Evolutionary conservation across 2,113 vertebrate genomes (phyloP).

Genomic region (Arizona elegans): DNA sequence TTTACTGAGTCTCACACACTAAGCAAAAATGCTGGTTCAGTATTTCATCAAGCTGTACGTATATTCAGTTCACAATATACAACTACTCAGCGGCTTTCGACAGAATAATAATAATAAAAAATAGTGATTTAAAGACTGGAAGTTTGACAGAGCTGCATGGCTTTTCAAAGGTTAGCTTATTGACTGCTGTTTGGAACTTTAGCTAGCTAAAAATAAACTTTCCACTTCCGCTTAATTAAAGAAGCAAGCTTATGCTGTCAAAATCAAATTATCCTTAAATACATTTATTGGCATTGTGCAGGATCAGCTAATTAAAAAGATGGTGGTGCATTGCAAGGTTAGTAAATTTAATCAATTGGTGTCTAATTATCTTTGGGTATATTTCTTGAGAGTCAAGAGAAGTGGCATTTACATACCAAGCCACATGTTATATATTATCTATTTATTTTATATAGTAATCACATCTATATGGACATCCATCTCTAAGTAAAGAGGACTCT

Average conservation of each 20-base stretch:
- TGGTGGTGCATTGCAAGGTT: slow-evolving; percentile 19
- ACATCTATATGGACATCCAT: neutral
- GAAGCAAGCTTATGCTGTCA: neutral
- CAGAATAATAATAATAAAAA: neutral
- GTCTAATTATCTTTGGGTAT: slow-evolving; percentile 18
- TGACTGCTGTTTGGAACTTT: neutral
- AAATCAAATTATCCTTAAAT: slow-evolving; percentile 30
- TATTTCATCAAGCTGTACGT: neutral
- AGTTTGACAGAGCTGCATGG: neutral
- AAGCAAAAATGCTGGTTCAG: neutral
- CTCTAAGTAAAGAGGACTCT: neutral
- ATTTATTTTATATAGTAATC: neutral
- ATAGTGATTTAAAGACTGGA: neutral
- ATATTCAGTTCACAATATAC: neutral
- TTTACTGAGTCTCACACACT: neutral
- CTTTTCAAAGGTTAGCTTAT: neutral
- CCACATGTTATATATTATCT: neutral
- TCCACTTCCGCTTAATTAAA: slow-evolving; percentile 15
- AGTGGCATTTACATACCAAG: neutral
- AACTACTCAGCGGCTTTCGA: neutral
- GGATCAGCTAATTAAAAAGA: slow-evolving; percentile 15
- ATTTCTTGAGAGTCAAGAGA: slow-evolving; percentile 15
- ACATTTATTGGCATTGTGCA: slow-evolving; percentile 13
- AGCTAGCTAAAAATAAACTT: neutral
- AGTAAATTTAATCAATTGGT: slow-evolving; percentile 30